Evolutionary conservation across 2,888 invertebrate species (phyloP).

Genomic region (Phyto melanocephala): DNA sequence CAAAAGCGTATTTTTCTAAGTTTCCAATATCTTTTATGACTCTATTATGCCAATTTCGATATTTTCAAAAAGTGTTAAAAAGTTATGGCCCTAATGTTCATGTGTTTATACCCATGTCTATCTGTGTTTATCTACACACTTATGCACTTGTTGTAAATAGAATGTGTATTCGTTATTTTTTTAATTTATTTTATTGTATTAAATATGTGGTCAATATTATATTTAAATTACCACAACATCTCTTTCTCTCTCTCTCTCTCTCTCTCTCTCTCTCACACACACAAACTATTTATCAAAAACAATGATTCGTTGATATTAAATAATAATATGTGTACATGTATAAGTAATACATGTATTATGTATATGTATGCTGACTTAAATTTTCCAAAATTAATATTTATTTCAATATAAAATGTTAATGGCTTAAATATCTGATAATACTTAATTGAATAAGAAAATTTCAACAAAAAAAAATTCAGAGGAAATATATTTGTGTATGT

Average conservation of each 20-base stretch:
- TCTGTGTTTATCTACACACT: too few species aligned
- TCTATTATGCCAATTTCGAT: too few species aligned
- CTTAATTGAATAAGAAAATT: not conserved
- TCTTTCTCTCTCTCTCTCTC: not conserved
- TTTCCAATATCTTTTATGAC: too few species aligned
- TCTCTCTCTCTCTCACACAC: not conserved
- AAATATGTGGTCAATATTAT: constrained; percentile 46
- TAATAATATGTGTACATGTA: too few species aligned
- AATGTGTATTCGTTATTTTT: not conserved
- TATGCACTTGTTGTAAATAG: not conserved
- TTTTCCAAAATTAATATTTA: constrained; percentile 43
- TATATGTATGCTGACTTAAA: constrained; percentile 32
- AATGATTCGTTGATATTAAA: too few species aligned
- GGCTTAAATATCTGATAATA: not conserved
- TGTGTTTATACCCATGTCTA: too few species aligned
- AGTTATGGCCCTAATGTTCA: too few species aligned
- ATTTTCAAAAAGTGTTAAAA: too few species aligned
- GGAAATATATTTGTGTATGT: not conserved
- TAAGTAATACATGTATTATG: too few species aligned
- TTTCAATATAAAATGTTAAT: constrained; percentile 34
- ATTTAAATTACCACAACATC: not conserved
- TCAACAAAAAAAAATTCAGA: not conserved
- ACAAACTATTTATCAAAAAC: not conserved
- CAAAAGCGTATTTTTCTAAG: too few species aligned
- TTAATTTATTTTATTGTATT: constrained; percentile 45